A percentile compares a stretch with the other conserved stretches of the same genome.
These are phyloP conservation scores for Anaspis maculata DNA, from an alignment of 2,888 invertebrate genomes.

Conservation along the genomic window DNA sequence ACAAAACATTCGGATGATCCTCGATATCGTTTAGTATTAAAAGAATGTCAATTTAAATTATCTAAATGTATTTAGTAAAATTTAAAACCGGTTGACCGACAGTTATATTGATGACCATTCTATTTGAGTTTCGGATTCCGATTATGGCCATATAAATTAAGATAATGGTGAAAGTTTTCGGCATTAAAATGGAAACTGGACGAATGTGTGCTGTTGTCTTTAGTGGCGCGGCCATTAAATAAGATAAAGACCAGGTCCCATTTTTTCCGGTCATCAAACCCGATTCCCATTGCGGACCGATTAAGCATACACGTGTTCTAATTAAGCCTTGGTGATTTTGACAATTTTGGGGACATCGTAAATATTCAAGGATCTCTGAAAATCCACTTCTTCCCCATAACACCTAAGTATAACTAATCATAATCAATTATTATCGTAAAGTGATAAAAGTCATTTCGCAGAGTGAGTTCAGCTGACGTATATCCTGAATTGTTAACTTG, in stretches of 20 bases:
- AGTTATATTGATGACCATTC: slow-evolving; percentile 30
- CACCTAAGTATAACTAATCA: no score
- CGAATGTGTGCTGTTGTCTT: slow-evolving; percentile 13
- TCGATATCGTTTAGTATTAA: slow-evolving; percentile 34
- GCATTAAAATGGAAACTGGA: slow-evolving; percentile 20
- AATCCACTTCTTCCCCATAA: no score
- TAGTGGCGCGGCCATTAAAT: slow-evolving; percentile 9
- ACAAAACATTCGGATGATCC: slow-evolving; percentile 22
- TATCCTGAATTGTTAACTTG: no score
- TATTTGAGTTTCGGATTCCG: slow-evolving; percentile 29
- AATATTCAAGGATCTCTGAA: no score
- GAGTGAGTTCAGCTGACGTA: no score
- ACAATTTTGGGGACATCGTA: no score
- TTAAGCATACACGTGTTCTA: no score
- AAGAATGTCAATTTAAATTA: slow-evolving; percentile 39
- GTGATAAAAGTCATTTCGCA: no score
- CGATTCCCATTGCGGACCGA: no score
- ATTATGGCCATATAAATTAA: slow-evolving; percentile 35
- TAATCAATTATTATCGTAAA: no score
- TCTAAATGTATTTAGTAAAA: slow-evolving; percentile 35
- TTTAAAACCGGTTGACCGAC: slow-evolving; percentile 33
- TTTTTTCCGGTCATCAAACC: no score
- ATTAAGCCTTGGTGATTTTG: no score
- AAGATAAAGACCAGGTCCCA: slow-evolving; percentile 4
- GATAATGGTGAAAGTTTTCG: slow-evolving; percentile 34